Conservation (phyloP, 2,888 invertebrate genomes). For the Drosophila villosipedis region DNA sequence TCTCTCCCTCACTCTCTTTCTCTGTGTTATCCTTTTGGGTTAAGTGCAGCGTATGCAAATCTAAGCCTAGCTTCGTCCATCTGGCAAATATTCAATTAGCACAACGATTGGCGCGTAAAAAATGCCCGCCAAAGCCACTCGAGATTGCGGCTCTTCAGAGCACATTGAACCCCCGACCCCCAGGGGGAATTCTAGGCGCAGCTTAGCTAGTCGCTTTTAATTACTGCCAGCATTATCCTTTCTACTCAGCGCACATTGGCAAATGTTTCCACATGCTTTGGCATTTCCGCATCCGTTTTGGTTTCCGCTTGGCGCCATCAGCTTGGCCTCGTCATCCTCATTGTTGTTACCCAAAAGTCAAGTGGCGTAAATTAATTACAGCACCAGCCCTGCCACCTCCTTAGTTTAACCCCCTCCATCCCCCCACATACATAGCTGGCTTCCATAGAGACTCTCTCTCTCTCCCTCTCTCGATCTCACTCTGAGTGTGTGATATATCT, state of each 20-base stretch:
- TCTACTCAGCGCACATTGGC: slow-evolving; percentile 61
- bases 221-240: slow-evolving; percentile 62
- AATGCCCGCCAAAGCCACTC: slow-evolving; percentile 50
- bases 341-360: slow-evolving; percentile 71
- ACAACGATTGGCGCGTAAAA: slow-evolving; percentile 70
- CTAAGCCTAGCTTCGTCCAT: slow-evolving; percentile 45
- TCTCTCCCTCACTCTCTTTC: not conserved
- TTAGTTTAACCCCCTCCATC: not conserved
- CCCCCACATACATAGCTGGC: not conserved
- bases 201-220: slow-evolving; percentile 64
- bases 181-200: slow-evolving; percentile 20
- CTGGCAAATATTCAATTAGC: slow-evolving; percentile 77
- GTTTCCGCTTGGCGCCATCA: slow-evolving; percentile 69
- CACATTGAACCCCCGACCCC: slow-evolving; percentile 47
- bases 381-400: slow-evolving; percentile 38
- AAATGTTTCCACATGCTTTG: slow-evolving; percentile 81
- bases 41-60: slow-evolving; percentile 65
- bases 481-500: slow-evolving; percentile 60
- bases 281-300: slow-evolving; percentile 69
- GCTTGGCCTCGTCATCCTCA: slow-evolving; percentile 41
- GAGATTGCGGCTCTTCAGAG: slow-evolving; percentile 44
- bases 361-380: slow-evolving; percentile 81
- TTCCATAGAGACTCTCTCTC: slow-evolving; percentile 26
- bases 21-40: slow-evolving; percentile 24
- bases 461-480: slow-evolving; percentile 13